Evolutionary conservation across 2,113 vertebrate species (phyloP), one percentile per base, ranked within the genome.

Genomic region (Hemiscyllium ocellatum): DNA sequence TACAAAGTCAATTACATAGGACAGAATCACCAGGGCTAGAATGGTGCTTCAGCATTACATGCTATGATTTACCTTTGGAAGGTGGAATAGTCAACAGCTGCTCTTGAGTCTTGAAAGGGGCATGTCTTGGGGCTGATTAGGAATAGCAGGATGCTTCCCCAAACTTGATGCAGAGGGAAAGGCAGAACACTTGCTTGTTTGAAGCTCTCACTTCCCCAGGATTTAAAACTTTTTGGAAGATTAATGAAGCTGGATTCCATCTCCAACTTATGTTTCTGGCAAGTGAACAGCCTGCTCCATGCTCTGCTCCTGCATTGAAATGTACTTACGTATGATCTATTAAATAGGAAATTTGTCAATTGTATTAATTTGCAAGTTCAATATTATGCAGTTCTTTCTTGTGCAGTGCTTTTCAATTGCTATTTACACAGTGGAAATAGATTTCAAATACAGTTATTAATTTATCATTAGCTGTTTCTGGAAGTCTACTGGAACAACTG

Each of bases 401-500:
- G 94, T 52, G 24, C 29, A 50, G 26, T 33, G 69, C 68, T 95
- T 95, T 93, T 95, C 69, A 37, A n/a, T 93, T 93, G 66, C 33
- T 93, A n/a, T 68, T 20, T 66, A 66, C 90, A 68, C 19, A 24
- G 47, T 22, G 68, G 65, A 66, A 94, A 68, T 70, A 94, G 12
- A 4, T 24, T 94, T 94, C 89, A 91, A 65, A 69, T 52, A 37
- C 17, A 93, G 7, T 61, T 42, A 69, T 70, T 72, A 24, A 47
- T 95, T 95, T 47, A 47, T 29, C n/a, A 15, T 66, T 70, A n/a
- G 1, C 42, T 72, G 68, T 50, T 72, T 76, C 68, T 50, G 0
- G 26, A 72, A 37, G 78, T 37, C 47, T 52, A n/a, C 96, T 96
- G 95, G 96, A 95, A 96, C 90, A 96, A 96, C 96, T 91, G 83